phyloP scores from a whole-genome alignment of 2,797 vertebrate species.

The Monodelphis domestica region DNA sequence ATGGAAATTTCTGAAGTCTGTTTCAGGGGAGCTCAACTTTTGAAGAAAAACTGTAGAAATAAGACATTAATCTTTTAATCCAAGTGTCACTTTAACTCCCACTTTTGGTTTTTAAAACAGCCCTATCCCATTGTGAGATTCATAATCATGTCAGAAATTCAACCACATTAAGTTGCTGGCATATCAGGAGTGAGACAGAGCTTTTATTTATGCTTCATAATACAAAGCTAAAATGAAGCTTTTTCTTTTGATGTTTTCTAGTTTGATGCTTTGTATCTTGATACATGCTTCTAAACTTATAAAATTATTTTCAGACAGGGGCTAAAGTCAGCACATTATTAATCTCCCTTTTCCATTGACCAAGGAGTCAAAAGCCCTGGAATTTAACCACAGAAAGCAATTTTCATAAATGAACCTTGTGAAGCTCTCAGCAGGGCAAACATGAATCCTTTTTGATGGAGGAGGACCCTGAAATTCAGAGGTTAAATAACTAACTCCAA shows the following conservation, averaged over 20 bases:
- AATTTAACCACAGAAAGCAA: neutral
- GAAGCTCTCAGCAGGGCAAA: neutral
- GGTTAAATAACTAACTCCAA: neutral
- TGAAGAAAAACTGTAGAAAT: constrained; percentile 71
- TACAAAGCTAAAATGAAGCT: neutral
- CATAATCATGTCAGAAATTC: constrained; percentile 70
- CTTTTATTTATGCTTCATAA: neutral
- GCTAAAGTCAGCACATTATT: neutral
- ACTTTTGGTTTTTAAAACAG: constrained; percentile 78
- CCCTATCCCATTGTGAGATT: constrained; percentile 75
- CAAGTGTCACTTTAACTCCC: constrained; percentile 72
- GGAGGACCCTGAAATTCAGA: neutral
- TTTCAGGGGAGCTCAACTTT: constrained; percentile 67
- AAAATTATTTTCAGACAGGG: neutral
- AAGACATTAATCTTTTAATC: constrained; percentile 82
- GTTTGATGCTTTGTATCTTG: neutral
- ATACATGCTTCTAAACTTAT: neutral
- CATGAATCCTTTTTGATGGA: neutral
- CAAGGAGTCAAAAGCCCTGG: neutral
- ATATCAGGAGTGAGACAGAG: neutral
- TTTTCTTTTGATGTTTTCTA: neutral
- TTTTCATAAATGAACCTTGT: neutral
- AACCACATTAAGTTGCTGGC: neutral
- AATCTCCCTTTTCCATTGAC: neutral
- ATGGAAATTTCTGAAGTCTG: constrained; percentile 66